phyloP scores from a whole-genome alignment of 1,140 invertebrate species.

The Diorhabda sublineata region DNA sequence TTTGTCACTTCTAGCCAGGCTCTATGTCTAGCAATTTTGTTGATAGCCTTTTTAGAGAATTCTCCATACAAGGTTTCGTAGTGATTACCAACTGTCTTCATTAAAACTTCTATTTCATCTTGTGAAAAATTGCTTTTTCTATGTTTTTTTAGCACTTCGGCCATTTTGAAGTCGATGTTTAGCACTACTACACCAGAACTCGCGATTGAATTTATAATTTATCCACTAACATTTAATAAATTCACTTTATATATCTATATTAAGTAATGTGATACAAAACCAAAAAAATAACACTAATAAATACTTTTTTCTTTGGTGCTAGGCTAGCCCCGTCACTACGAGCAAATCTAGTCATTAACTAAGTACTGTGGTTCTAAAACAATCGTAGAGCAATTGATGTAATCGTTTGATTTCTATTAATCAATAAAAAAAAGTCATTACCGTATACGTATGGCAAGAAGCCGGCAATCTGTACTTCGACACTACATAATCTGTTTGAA shows the following conservation, averaged over 20 bases:
- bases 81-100: slow-evolving; percentile 27
- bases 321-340: neutral
- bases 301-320: neutral
- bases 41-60: slow-evolving; percentile 27
- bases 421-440: slow-evolving; percentile 11
- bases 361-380: slow-evolving; percentile 16
- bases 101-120: slow-evolving; percentile 31
- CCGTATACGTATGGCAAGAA: neutral
- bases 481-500: neutral
- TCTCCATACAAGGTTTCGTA: slow-evolving; percentile 31
- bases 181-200: slow-evolving; percentile 9
- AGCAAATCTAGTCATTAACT: neutral
- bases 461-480: neutral
- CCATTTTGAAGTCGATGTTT: slow-evolving; percentile 27
- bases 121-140: slow-evolving; percentile 36
- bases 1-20: slow-evolving; percentile 32
- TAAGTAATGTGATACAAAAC: too few relatives aligned
- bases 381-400: slow-evolving; percentile 7
- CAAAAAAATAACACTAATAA: too few relatives aligned
- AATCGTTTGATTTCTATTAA: slow-evolving; percentile 8
- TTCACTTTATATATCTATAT: neutral
- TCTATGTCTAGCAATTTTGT: slow-evolving; percentile 28
- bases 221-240: neutral
- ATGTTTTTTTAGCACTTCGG: slow-evolving; percentile 26
- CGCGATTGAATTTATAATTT: neutral